Evolutionary conservation across 2,797 vertebrate genomes (phyloP).

Genomic region (Schizopygopsis malacanthus): DNA sequence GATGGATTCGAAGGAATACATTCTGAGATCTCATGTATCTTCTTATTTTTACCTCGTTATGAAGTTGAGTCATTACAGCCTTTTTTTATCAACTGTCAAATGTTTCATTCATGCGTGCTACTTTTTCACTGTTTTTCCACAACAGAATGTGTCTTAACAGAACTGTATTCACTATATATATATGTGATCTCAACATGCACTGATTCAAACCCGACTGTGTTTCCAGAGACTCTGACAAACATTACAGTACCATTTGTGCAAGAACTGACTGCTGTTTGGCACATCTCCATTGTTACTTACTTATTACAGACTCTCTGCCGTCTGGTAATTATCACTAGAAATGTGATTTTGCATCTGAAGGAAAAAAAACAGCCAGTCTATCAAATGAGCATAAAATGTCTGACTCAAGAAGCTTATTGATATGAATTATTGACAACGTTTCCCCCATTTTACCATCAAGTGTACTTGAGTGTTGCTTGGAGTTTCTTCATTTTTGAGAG

Average conservation of each 20-base stretch:
- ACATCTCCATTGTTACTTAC: conserved; percentile 4
- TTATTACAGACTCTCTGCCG: not conserved
- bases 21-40: conserved; percentile 10
- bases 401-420: not conserved
- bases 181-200: not conserved
- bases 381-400: conserved; percentile 1
- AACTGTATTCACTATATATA: not conserved
- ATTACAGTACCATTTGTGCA: not conserved
- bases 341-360: conserved; percentile 8
- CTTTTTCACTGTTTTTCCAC: conserved; percentile 19
- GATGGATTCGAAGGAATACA: not conserved
- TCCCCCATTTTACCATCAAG: conserved; percentile 14
- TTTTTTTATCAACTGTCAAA: conserved; percentile 23
- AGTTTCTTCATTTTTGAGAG: not conserved
- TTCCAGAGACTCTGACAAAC: conserved; percentile 4
- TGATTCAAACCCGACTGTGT: not conserved
- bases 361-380: not conserved
- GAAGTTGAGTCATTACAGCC: conserved; percentile 10
- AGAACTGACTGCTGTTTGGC: conserved; percentile 10
- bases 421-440: conserved; percentile 8
- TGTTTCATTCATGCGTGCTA: conserved; percentile 33
- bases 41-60: conserved; percentile 3
- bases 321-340: not conserved
- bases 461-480: conserved; percentile 12
- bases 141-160: conserved; percentile 34